These are phyloP conservation scores for Physeter macrocephalus DNA, from an alignment of 2,113 vertebrate species.

Conservation along the genomic window DNA sequence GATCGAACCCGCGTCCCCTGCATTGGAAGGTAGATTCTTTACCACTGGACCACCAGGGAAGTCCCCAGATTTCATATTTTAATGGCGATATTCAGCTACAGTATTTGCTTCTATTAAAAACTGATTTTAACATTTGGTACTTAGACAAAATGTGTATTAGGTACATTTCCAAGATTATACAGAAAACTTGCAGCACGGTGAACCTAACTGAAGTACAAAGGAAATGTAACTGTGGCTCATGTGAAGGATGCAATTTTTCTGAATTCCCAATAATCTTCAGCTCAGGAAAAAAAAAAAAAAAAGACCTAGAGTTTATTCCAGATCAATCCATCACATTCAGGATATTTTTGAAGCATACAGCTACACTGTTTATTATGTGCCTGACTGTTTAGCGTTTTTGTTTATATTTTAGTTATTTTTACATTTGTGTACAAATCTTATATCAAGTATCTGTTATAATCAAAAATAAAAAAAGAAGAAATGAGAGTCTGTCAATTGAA, in stretches of 20 bases:
- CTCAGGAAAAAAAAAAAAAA: not conserved
- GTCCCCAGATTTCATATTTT: not conserved
- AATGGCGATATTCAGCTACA: not conserved
- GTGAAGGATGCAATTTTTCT: not conserved
- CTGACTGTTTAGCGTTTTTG: not conserved
- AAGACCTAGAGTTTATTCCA: not conserved
- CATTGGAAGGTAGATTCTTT: no score
- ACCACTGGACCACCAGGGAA: no score
- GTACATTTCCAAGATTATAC: not conserved
- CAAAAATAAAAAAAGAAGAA: not conserved
- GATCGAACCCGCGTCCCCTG: no score
- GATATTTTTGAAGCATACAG: not conserved
- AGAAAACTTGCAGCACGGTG: not conserved
- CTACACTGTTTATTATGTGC: not conserved
- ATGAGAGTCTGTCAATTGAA: not conserved
- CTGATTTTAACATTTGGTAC: not conserved
- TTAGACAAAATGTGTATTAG: not conserved
- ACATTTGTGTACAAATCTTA: not conserved
- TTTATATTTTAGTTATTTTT: not conserved
- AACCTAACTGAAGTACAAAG: not conserved
- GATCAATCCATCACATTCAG: not conserved
- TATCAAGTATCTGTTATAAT: not conserved
- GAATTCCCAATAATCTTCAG: not conserved
- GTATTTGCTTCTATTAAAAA: not conserved
- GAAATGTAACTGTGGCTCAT: not conserved